These are phyloP conservation scores for Taenioides sp. DNA, from an alignment of 2,797 vertebrate genomes.

Conservation along the genomic window DNA sequence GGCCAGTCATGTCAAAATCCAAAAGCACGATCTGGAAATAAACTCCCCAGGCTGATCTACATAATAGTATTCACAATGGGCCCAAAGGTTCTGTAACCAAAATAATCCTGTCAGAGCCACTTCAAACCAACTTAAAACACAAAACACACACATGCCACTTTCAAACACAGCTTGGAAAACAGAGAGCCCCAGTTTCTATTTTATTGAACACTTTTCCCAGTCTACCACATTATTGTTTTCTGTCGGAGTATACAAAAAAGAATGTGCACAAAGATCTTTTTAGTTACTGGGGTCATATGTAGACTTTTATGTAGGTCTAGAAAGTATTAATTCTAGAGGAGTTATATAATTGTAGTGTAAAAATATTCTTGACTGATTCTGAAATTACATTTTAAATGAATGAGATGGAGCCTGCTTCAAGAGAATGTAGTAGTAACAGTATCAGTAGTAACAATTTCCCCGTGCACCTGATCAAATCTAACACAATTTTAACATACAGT, in stretches of 20 bases:
- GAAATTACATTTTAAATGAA: too few species aligned
- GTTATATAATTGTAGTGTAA: neutral
- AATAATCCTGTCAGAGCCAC: slow-evolving; percentile 64
- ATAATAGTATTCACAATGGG: slow-evolving; percentile 64
- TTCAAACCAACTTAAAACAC: slow-evolving; percentile 49
- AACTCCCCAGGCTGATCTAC: slow-evolving; percentile 63
- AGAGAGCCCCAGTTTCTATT: slow-evolving; percentile 13
- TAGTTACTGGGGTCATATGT: neutral
- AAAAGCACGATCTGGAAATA: slow-evolving; percentile 56
- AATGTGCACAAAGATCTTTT: neutral
- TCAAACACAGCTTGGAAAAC: slow-evolving; percentile 28
- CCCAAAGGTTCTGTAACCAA: slow-evolving; percentile 61
- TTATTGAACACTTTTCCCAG: neutral
- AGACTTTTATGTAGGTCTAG: too few species aligned
- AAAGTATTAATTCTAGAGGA: neutral
- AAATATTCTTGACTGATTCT: too few species aligned
- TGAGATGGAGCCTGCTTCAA: too few species aligned
- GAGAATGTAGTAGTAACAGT: too few species aligned
- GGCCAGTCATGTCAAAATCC: slow-evolving; percentile 56
- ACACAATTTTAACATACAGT: too few species aligned
- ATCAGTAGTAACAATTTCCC: too few species aligned
- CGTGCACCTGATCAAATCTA: too few species aligned
- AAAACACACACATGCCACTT: slow-evolving; percentile 36
- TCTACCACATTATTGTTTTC: neutral
- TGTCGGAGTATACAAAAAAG: neutral